phyloP scores from a whole-genome alignment of 2,797 vertebrate species.

The Parauchenoglanis punctatus region DNA sequence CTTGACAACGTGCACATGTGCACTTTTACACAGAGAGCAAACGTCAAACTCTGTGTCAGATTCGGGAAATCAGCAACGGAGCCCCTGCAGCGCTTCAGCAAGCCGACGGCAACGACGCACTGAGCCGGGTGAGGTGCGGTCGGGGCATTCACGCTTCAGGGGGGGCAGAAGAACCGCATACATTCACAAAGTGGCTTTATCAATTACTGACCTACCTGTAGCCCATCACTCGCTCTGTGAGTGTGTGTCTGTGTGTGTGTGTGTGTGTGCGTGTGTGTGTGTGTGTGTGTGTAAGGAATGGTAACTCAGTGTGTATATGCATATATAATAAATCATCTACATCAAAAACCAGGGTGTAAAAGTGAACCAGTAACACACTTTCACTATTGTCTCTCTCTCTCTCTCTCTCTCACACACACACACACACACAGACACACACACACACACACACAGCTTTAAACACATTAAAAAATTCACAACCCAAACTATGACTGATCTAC shows the following conservation, averaged over 20 bases:
- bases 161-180: no score
- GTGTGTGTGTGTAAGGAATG: not conserved
- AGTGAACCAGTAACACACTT: slow-evolving; percentile 23
- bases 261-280: not conserved
- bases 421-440: not conserved
- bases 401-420: not conserved
- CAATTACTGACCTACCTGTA: no score
- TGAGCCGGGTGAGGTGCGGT: no score
- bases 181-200: no score
- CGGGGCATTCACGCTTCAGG: no score
- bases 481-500: not conserved
- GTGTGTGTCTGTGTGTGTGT: not conserved
- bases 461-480: not conserved
- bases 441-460: not conserved
- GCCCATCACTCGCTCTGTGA: no score
- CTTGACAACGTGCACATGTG: no score
- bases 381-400: not conserved
- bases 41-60: no score
- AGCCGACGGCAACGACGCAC: no score
- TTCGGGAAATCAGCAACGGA: no score
- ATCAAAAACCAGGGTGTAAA: not conserved
- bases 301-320: not conserved
- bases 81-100: no score
- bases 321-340: not conserved
- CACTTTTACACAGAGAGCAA: no score